These are phyloP conservation scores for Phylloscopus trochilus DNA, from an alignment of 2,113 vertebrate species.

Conservation along the genomic window DNA sequence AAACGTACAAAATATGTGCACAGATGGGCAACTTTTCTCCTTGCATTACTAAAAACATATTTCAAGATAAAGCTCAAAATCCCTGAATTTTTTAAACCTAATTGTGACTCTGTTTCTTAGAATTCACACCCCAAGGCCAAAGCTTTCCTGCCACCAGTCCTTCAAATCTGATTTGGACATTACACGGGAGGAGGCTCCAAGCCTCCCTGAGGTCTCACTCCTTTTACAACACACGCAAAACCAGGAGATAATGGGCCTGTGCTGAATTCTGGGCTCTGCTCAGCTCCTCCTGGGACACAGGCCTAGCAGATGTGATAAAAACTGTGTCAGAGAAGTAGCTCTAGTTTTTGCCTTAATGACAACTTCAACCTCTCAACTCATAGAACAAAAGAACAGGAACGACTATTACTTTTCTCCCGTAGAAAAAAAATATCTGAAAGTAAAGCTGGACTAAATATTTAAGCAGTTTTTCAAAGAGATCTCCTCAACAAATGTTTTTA, in stretches of 20 bases:
- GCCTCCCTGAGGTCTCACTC: conserved; percentile 78
- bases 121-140: conserved; percentile 81
- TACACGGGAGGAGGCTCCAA: conserved; percentile 75
- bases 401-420: conserved; percentile 43
- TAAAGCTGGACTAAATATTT: conserved; percentile 57
- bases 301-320: conserved; percentile 81
- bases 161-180: conserved; percentile 79
- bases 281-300: conserved; percentile 75
- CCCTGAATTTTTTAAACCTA: conserved; percentile 83
- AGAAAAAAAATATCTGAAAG: conserved; percentile 49
- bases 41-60: conserved; percentile 70
- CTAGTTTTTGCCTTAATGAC: conserved; percentile 79
- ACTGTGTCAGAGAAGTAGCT: conserved; percentile 77
- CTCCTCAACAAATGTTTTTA: not conserved
- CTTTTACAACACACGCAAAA: conserved; percentile 68
- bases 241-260: conserved; percentile 77
- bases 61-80: conserved; percentile 79
- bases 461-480: conserved; percentile 60
- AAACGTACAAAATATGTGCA: conserved; percentile 71
- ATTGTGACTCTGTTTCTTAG: conserved; percentile 79
- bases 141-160: conserved; percentile 79
- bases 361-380: conserved; percentile 78
- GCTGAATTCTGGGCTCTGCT: conserved; percentile 74
- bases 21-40: conserved; percentile 78
- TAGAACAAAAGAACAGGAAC: conserved; percentile 71